Evolutionary conservation across 2,888 invertebrate genomes (phyloP).

Genomic region (Brassicogethes aeneus): DNA sequence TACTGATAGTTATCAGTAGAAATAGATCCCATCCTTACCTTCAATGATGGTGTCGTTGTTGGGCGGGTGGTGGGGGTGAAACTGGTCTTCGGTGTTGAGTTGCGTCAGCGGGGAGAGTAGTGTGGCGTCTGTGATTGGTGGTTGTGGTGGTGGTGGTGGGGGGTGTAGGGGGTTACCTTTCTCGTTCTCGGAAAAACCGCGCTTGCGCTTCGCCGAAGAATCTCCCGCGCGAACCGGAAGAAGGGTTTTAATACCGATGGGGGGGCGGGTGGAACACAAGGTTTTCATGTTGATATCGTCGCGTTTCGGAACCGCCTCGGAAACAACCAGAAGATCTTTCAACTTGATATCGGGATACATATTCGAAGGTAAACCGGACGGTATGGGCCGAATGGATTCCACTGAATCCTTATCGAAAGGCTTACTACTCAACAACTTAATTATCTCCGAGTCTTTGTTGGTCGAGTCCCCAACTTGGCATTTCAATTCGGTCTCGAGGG

Average conservation of each 20-base stretch:
- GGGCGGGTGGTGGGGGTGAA: too few relatives aligned
- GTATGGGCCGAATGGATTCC: slow-evolving; percentile 21
- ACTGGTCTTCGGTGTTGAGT: too few relatives aligned
- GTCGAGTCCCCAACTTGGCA: slow-evolving; percentile 17
- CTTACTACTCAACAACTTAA: slow-evolving; percentile 33
- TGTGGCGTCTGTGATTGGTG: slow-evolving; percentile 6
- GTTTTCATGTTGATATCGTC: slow-evolving; percentile 31
- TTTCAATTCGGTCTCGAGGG: slow-evolving; percentile 16
- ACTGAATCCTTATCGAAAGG: slow-evolving; percentile 20
- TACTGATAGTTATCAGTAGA: too few relatives aligned
- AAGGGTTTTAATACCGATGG: slow-evolving; percentile 45
- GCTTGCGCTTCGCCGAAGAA: slow-evolving; percentile 20
- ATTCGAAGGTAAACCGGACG: slow-evolving; percentile 27
- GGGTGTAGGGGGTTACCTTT: slow-evolving; percentile 21
- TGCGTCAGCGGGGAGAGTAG: slow-evolving; percentile 2
- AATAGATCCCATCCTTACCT: slow-evolving; percentile 58
- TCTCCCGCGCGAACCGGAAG: slow-evolving; percentile 34
- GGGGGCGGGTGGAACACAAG: slow-evolving; percentile 36
- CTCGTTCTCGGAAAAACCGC: slow-evolving; percentile 17
- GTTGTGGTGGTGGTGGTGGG: slow-evolving; percentile 7
- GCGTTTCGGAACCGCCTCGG: slow-evolving; percentile 32
- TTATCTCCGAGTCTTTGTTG: slow-evolving; percentile 33
- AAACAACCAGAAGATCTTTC: slow-evolving; percentile 34
- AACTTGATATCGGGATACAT: slow-evolving; percentile 37
- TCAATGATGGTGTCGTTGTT: background rate